Conservation (phyloP, 2,888 invertebrate species). For the Sericinus montela region DNA sequence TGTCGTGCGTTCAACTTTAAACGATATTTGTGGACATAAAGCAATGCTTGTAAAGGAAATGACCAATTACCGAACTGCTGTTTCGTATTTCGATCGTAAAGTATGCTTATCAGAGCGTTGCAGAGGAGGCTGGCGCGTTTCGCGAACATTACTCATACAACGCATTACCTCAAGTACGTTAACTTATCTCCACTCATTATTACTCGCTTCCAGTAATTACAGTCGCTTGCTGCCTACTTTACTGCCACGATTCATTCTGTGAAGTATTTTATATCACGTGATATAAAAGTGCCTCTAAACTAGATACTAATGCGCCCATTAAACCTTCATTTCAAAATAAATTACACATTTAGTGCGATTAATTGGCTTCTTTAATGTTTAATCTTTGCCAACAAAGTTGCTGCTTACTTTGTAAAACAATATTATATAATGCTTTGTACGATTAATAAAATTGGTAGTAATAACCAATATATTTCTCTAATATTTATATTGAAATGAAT, state of each 20-base stretch:
- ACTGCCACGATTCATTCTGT: conserved; percentile 24
- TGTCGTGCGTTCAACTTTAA: too few relatives aligned
- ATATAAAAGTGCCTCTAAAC: conserved; percentile 12
- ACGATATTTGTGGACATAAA: too few relatives aligned
- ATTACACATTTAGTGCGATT: neutral
- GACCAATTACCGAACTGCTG: conserved; percentile 44
- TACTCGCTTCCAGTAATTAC: conserved; percentile 33
- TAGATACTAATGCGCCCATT: neutral
- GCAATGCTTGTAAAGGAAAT: conserved; percentile 34
- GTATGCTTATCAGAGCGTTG: conserved; percentile 56
- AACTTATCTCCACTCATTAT: conserved; percentile 48
- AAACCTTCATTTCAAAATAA: conserved; percentile 1
- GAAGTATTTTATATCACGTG: conserved; percentile 22
- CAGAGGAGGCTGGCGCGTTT: conserved; percentile 48
- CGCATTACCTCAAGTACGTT: conserved; percentile 28
- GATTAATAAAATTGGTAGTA: too few relatives aligned
- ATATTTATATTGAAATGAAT: too few relatives aligned
- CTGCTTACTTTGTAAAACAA: too few relatives aligned
- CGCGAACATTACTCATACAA: conserved; percentile 45
- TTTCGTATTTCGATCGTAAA: conserved; percentile 42
- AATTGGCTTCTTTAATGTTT: neutral
- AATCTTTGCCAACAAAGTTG: neutral
- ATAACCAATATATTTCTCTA: too few relatives aligned
- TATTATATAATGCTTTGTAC: too few relatives aligned
- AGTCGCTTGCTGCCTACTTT: conserved; percentile 24